Percentiles rank a stretch among this genome's conserved stretches.
Evolutionary conservation across 30 jellyfish, hydroid and myxozoan species (phyloP).

Genomic region (Cassiopea andromeda): DNA sequence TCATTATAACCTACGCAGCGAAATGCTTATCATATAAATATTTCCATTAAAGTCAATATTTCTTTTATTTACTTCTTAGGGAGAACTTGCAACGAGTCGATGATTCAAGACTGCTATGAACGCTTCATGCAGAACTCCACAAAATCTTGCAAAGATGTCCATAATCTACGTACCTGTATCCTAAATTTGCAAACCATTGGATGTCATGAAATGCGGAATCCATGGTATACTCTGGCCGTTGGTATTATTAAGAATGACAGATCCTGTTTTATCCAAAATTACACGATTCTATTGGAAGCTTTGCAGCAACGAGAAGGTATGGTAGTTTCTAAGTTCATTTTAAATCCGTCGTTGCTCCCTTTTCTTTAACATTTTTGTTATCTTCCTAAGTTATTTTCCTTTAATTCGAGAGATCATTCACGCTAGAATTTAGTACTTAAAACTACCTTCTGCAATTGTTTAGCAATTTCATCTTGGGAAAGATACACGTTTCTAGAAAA

Average conservation of each 20-base stretch:
- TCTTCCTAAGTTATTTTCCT: no score
- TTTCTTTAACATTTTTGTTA: no score
- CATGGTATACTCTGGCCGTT: conserved; percentile 59
- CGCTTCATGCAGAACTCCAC: conserved; percentile 39
- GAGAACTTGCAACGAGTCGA: conserved; percentile 49
- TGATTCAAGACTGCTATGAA: conserved; percentile 50
- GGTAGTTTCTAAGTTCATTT: background rate
- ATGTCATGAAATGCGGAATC: conserved; percentile 78
- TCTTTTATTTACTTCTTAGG: conserved; percentile 3
- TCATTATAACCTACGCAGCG: background rate
- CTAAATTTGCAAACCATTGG: conserved; percentile 50
- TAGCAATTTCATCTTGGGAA: no score
- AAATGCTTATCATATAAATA: background rate
- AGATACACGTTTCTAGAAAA: no score
- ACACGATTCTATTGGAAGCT: conserved; percentile 50
- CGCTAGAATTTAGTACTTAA: no score
- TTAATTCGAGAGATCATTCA: no score
- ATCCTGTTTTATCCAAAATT: conserved; percentile 59
- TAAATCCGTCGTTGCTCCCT: background rate
- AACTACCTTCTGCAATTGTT: no score
- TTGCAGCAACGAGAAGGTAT: conserved; percentile 4
- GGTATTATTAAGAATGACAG: conserved; percentile 50
- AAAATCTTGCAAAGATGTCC: conserved; percentile 52
- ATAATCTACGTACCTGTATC: conserved; percentile 55
- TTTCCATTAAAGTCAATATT: background rate